A percentile compares a stretch with the other conserved stretches of the same genome.
Conservation (phyloP, 2,113 vertebrate species). For the Ramphastos sulfuratus region DNA sequence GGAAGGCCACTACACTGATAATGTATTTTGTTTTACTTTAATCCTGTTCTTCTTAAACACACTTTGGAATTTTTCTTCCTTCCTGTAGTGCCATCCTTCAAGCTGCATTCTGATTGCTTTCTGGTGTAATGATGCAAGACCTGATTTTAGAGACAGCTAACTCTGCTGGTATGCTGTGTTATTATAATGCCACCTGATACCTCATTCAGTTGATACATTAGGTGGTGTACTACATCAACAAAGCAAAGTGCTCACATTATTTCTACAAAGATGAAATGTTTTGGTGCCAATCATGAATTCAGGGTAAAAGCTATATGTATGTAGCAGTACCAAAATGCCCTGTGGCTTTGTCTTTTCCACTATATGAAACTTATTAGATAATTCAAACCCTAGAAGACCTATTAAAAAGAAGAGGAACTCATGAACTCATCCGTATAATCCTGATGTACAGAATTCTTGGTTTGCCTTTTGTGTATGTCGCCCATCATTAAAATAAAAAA, state of each 20-base stretch:
- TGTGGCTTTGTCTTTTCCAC: background rate
- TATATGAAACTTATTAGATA: background rate
- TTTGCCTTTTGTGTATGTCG: background rate
- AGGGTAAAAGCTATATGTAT: background rate
- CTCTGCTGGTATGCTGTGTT: conserved; percentile 23
- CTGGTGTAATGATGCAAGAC: conserved; percentile 53
- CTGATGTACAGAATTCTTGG: background rate
- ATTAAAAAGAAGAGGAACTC: background rate
- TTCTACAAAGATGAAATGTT: conserved; percentile 9
- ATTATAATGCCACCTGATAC: conserved; percentile 44
- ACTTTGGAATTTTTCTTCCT: conserved; percentile 17
- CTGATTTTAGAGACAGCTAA: conserved; percentile 49
- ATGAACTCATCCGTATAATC: background rate
- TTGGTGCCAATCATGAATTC: background rate
- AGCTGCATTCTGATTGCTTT: conserved; percentile 7
- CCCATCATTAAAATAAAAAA: background rate
- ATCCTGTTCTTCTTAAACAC: background rate
- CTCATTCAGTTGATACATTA: conserved; percentile 45
- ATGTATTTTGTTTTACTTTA: background rate
- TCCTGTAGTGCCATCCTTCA: conserved; percentile 8
- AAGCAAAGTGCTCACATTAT: background rate
- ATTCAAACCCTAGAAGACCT: background rate
- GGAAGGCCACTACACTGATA: background rate
- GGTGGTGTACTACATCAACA: background rate
- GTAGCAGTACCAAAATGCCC: conserved; percentile 4